Evolutionary conservation across 2,113 vertebrate genomes (phyloP).

Genomic region (Channa argus): DNA sequence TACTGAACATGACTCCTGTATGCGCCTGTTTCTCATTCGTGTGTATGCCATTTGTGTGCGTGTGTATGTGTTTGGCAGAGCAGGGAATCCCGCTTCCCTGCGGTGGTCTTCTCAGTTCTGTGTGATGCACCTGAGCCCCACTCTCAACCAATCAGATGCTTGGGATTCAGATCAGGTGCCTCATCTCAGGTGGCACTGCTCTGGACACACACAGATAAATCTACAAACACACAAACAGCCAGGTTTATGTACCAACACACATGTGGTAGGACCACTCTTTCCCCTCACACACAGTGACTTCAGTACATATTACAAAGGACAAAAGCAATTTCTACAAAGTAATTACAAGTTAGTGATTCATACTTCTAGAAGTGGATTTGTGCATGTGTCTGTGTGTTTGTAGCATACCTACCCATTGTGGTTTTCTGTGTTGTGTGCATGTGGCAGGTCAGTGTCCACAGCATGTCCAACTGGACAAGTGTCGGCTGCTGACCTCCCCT

Average conservation of each 20-base stretch:
- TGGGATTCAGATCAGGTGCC: conserved; percentile 65
- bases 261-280: background rate
- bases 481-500: conserved; percentile 50
- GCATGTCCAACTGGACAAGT: conserved; percentile 58
- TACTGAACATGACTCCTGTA: background rate
- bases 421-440: conserved; percentile 14
- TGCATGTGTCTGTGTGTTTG: too few species aligned
- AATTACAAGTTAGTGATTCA: background rate
- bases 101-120: conserved; percentile 52
- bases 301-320: too few species aligned
- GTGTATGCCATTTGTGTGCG: background rate
- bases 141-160: conserved; percentile 57
- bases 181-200: conserved; percentile 53
- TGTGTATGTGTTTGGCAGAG: conserved; percentile 10
- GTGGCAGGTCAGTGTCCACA: conserved; percentile 53
- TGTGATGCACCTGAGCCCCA: conserved; percentile 74
- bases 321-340: background rate
- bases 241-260: conserved; percentile 4
- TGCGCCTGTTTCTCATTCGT: conserved; percentile 3
- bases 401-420: too few species aligned
- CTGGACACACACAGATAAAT: conserved; percentile 5
- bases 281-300: background rate
- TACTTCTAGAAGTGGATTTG: background rate
- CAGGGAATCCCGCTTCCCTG: conserved; percentile 61
- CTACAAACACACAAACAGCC: background rate